Percentiles rank a stretch among this genome's conserved stretches.
Evolutionary conservation across 2,113 vertebrate genomes (phyloP).

Genomic region (Dendropsophus ebraccatus): DNA sequence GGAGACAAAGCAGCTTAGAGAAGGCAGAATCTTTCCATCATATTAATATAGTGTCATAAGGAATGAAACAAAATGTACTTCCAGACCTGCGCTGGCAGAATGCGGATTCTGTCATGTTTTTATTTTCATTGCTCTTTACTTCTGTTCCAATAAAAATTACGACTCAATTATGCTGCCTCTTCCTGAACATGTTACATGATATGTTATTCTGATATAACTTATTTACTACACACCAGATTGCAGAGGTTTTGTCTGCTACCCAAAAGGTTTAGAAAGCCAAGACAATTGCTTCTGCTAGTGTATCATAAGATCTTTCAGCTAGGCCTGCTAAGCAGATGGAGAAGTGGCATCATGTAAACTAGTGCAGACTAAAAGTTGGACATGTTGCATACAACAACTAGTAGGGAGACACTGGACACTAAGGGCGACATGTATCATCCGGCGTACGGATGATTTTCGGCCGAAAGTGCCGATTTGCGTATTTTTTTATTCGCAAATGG

Average conservation of each 20-base stretch:
- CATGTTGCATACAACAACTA: no score
- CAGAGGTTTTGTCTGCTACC: not conserved
- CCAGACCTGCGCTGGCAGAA: slow-evolving; percentile 25
- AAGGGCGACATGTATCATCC: no score
- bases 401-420: no score
- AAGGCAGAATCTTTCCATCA: slow-evolving; percentile 18
- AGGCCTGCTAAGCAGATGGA: not conserved
- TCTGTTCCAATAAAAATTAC: not conserved
- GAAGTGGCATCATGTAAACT: not conserved
- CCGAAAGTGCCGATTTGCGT: no score
- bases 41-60: slow-evolving; percentile 23
- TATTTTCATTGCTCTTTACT: not conserved
- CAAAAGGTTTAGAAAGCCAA: not conserved
- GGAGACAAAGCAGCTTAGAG: slow-evolving; percentile 20
- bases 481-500: no score
- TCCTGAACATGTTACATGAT: slow-evolving; percentile 4
- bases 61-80: slow-evolving; percentile 53
- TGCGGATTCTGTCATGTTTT: not conserved
- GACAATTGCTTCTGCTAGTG: not conserved
- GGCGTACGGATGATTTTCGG: no score
- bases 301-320: not conserved
- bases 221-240: not conserved
- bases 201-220: not conserved
- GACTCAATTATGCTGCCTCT: not conserved
- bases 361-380: not conserved